A percentile compares a stretch with the other conserved stretches of the same genome.
Conservation (phyloP, 2,888 invertebrate species). For the Sinhomidia bicolor region DNA sequence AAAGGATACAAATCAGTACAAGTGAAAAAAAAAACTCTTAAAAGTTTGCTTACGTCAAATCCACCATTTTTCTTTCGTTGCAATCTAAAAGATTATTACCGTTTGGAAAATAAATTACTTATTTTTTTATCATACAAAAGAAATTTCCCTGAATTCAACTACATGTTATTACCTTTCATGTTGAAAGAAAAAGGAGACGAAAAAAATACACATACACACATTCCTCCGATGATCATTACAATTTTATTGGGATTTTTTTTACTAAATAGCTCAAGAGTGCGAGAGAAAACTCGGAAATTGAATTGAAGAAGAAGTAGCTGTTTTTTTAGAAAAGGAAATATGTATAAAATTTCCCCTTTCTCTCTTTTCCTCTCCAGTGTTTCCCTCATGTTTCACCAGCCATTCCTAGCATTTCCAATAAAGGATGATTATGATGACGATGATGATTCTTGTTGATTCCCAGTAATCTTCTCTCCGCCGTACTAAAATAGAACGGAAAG, state of each 20-base stretch:
- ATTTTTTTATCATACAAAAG: too few species aligned
- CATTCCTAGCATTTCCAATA: neutral
- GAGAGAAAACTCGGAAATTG: neutral
- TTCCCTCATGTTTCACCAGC: too few species aligned
- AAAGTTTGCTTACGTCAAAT: too few species aligned
- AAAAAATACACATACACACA: neutral
- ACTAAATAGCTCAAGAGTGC: neutral
- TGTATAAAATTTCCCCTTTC: neutral
- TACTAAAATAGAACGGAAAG: neutral
- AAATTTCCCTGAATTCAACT: too few species aligned
- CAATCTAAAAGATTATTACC: too few species aligned
- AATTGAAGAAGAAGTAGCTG: neutral
- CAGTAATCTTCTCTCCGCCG: constrained; percentile 18
- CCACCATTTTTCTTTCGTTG: neutral
- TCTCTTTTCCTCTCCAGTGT: neutral
- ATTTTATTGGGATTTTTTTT: neutral
- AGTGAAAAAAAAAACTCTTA: too few species aligned
- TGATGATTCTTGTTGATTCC: constrained; percentile 33
- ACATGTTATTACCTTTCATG: neutral
- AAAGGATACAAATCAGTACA: too few species aligned
- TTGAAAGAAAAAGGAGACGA: neutral
- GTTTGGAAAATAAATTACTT: too few species aligned
- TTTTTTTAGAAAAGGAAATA: neutral
- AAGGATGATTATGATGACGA: neutral
- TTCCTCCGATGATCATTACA: constrained; percentile 1